Conservation (phyloP, 2,888 invertebrate species). For the Megaustenia siamemsis region DNA sequence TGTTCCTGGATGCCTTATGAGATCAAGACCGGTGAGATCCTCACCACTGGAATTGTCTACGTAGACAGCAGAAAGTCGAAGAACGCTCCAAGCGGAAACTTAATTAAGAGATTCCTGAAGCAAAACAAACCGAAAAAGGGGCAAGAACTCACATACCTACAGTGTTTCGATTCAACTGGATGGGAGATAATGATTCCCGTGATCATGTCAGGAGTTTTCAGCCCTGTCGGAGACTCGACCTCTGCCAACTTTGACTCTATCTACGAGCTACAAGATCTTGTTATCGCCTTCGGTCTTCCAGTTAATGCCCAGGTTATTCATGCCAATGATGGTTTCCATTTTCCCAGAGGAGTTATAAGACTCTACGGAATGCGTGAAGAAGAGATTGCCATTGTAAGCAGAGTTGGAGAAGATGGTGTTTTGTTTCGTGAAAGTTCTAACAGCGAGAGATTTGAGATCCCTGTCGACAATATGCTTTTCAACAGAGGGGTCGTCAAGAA, state of each 20-base stretch:
- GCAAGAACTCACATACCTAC: constrained; percentile 73
- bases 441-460: constrained; percentile 43
- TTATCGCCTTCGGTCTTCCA: constrained; percentile 72
- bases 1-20: constrained; percentile 73
- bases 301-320: constrained; percentile 73
- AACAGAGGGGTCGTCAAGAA: constrained; percentile 44
- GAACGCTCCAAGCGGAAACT: constrained; percentile 33
- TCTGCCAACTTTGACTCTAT: constrained; percentile 72
- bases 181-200: constrained; percentile 75
- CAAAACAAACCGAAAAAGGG: constrained; percentile 66
- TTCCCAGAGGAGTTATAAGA: constrained; percentile 64
- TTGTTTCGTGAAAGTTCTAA: not conserved
- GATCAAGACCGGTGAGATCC: constrained; percentile 68
- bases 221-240: constrained; percentile 72
- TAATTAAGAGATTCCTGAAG: constrained; percentile 70
- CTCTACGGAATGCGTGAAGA: constrained; percentile 70
- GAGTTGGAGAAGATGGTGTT: constrained; percentile 53
- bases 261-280: constrained; percentile 73
- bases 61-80: constrained; percentile 73
- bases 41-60: constrained; percentile 70
- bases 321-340: constrained; percentile 59
- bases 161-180: constrained; percentile 70
- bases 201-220: constrained; percentile 75
- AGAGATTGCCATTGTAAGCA: constrained; percentile 63
- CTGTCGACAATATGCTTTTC: constrained; percentile 28